Conservation (phyloP, 1,140 invertebrate genomes). For the Eufriesea mexicana region DNA sequence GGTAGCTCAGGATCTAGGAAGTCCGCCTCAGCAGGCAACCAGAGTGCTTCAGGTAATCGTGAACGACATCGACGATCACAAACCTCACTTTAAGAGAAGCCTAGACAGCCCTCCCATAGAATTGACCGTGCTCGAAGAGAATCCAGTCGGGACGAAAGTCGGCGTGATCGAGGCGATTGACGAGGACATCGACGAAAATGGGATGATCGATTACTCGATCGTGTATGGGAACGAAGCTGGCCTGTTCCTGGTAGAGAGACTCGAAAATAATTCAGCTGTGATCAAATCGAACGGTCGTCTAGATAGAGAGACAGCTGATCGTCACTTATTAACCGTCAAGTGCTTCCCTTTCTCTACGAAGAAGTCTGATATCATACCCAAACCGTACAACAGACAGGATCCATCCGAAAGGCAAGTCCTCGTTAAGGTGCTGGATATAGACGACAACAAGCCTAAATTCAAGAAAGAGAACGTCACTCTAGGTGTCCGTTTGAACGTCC, state of each 20-base stretch:
- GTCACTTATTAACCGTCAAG: conserved; percentile 86
- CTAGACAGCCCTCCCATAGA: conserved; percentile 87
- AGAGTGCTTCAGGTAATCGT: conserved; percentile 87
- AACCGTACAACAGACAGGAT: conserved; percentile 86
- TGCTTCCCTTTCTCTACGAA: conserved; percentile 85
- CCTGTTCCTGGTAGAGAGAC: conserved; percentile 85
- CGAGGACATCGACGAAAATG: conserved; percentile 89
- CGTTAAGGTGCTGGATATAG: conserved; percentile 87
- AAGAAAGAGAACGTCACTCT: conserved; percentile 86
- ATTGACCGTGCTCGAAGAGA: conserved; percentile 86
- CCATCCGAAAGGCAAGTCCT: conserved; percentile 87
- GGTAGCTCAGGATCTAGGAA: conserved; percentile 88
- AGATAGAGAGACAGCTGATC: conserved; percentile 86
- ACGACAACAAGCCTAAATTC: conserved; percentile 89
- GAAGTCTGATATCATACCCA: conserved; percentile 79
- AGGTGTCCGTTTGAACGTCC: conserved; percentile 89
- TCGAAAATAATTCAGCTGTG: conserved; percentile 86
- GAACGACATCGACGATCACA: conserved; percentile 91
- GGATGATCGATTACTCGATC: conserved; percentile 89
- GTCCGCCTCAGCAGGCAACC: conserved; percentile 89
- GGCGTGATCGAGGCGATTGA: conserved; percentile 88
- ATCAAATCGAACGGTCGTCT: conserved; percentile 85
- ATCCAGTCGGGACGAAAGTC: conserved; percentile 85
- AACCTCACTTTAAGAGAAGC: conserved; percentile 87
- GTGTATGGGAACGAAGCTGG: conserved; percentile 89